A percentile compares a stretch with the other conserved stretches of the same genome.
Evolutionary conservation across 2,888 invertebrate genomes (phyloP).

Genomic region (Hydriomena furcata): DNA sequence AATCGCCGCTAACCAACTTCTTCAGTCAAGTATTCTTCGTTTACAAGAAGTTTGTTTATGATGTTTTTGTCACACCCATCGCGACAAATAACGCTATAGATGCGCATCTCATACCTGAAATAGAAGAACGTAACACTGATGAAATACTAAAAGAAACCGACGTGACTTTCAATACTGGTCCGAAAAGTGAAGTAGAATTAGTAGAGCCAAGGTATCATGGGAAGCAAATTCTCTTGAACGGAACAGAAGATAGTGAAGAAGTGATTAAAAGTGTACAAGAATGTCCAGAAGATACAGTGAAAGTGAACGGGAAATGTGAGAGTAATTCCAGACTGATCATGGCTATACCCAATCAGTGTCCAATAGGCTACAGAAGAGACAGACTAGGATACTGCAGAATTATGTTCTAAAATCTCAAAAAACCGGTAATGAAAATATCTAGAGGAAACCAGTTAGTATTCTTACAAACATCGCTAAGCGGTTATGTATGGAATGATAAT

Average conservation of each 20-base stretch:
- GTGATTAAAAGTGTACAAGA: slow-evolving; percentile 23
- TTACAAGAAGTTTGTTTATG: slow-evolving; percentile 62
- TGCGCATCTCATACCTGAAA: slow-evolving; percentile 8
- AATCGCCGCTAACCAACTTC: slow-evolving; percentile 44
- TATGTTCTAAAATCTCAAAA: slow-evolving; percentile 44
- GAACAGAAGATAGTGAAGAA: slow-evolving; percentile 13
- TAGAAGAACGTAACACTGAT: slow-evolving; percentile 22
- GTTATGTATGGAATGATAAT: too few relatives aligned
- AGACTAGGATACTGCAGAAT: slow-evolving; percentile 61
- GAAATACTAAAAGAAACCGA: slow-evolving; percentile 25
- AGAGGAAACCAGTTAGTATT: background rate
- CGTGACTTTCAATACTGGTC: slow-evolving; percentile 38
- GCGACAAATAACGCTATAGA: background rate
- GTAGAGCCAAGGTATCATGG: slow-evolving; percentile 64
- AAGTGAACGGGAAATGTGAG: slow-evolving; percentile 51
- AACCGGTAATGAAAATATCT: too few relatives aligned
- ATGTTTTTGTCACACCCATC: slow-evolving; percentile 29
- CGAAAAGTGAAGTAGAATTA: slow-evolving; percentile 65
- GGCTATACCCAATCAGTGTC: slow-evolving; percentile 65
- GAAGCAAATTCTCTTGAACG: slow-evolving; percentile 12
- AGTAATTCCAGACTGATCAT: slow-evolving; percentile 61
- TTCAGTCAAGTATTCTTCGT: slow-evolving; percentile 55
- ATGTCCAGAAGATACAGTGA: slow-evolving; percentile 52
- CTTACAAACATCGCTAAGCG: too few relatives aligned
- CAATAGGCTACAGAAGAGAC: slow-evolving; percentile 61